phyloP scores from a whole-genome alignment of 1,140 invertebrate genomes.

The Lysiphlebus fabarum region DNA sequence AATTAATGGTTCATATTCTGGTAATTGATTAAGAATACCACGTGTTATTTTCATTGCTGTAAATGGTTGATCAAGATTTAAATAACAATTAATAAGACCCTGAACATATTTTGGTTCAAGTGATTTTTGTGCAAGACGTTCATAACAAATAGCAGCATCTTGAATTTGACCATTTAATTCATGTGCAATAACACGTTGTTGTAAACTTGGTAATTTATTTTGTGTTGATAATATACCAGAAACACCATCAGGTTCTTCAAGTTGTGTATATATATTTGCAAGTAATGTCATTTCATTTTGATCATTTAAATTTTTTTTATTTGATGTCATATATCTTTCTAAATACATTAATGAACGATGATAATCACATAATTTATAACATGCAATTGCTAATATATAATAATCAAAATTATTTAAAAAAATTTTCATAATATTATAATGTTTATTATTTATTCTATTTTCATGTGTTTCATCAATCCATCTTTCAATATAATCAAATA shows the following conservation, averaged over 20 bases:
- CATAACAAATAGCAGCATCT: slow-evolving; percentile 75
- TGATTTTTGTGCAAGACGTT: slow-evolving; percentile 62
- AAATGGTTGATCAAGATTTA: slow-evolving; percentile 72
- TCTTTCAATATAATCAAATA: slow-evolving; percentile 70
- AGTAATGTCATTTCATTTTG: slow-evolving; percentile 54
- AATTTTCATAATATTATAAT: slow-evolving; percentile 40
- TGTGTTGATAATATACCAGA: slow-evolving; percentile 68
- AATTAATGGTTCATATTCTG: slow-evolving; percentile 50
- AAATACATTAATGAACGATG: slow-evolving; percentile 71
- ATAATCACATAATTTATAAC: slow-evolving; percentile 70
- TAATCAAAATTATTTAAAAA: slow-evolving; percentile 63
- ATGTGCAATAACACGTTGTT: slow-evolving; percentile 70
- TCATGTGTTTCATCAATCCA: slow-evolving; percentile 66
- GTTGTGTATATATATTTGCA: slow-evolving; percentile 68
- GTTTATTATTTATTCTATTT: slow-evolving; percentile 37
- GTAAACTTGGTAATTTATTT: slow-evolving; percentile 64
- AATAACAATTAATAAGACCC: slow-evolving; percentile 73
- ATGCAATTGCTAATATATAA: slow-evolving; percentile 65
- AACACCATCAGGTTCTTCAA: slow-evolving; percentile 75
- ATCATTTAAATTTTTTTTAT: slow-evolving; percentile 59
- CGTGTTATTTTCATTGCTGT: slow-evolving; percentile 69
- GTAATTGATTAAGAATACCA: slow-evolving; percentile 51
- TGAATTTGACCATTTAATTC: slow-evolving; percentile 69
- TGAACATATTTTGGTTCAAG: slow-evolving; percentile 58
- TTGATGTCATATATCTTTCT: slow-evolving; percentile 66